Conservation (phyloP, 1,140 invertebrate species). For the Augochlora pura region DNA sequence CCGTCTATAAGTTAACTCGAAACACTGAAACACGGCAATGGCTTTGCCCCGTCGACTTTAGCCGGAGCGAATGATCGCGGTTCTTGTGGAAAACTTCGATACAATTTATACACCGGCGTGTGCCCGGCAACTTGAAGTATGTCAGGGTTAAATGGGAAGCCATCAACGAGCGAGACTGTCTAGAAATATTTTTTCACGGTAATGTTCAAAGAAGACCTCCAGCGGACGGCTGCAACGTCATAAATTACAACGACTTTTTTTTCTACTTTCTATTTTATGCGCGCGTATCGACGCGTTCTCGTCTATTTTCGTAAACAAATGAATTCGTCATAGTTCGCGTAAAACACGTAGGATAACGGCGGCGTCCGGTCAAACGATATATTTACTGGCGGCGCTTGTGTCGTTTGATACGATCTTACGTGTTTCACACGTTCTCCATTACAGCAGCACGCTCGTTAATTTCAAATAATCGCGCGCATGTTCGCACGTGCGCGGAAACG, state of each 20-base stretch:
- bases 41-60: slow-evolving; percentile 26
- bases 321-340: neutral
- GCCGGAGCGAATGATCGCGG: slow-evolving; percentile 33
- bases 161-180: neutral
- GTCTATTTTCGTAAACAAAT: neutral
- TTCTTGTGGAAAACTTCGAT: slow-evolving; percentile 47
- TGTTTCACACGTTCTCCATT: slow-evolving; percentile 15
- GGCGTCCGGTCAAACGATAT: neutral
- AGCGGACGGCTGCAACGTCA: neutral
- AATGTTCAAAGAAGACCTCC: neutral
- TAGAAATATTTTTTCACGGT: slow-evolving; percentile 35
- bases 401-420: slow-evolving; percentile 29
- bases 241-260: neutral
- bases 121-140: slow-evolving; percentile 36
- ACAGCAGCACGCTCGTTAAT: slow-evolving; percentile 32
- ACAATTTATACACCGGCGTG: slow-evolving; percentile 23
- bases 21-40: slow-evolving; percentile 44
- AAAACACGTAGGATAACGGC: neutral
- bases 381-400: slow-evolving; percentile 8
- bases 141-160: slow-evolving; percentile 45
- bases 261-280: neutral
- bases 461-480: slow-evolving; percentile 43
- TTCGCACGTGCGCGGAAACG: slow-evolving; percentile 44
- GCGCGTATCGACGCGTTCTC: neutral
- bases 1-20: slow-evolving; percentile 52